Evolutionary conservation across 2,797 vertebrate species (phyloP), one percentile per base, ranked within the genome.

Genomic region (Dipus sagitta): DNA sequence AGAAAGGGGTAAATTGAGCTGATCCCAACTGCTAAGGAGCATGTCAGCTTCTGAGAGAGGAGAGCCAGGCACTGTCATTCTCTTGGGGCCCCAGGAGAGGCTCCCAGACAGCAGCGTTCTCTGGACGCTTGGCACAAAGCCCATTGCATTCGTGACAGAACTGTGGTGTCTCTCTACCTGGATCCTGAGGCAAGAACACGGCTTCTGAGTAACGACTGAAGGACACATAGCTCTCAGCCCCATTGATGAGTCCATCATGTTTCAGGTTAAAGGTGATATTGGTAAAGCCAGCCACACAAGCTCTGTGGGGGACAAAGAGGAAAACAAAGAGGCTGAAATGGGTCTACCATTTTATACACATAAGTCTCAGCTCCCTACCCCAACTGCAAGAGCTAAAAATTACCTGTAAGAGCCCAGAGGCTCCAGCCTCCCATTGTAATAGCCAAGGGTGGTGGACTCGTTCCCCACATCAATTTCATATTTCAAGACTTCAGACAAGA

Each of bases 251-350:
- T 0, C 30, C 0, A 0, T 1, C 2, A 0, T 0, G 3, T 0
- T n/a, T 68, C 67, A 71, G 62, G 52, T 14, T 95, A 88, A 98
- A 98, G 68, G 30, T 94, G 76, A 98, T 98, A 0, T 93, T 97
- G 96, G 98, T 98, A 95, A 98, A 98, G 95, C 98, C 98, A 7
- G 98, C 98, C 95, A 98, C 96, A 62, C 96, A 97, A 5, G 97
- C 98, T 95, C 98, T 98, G 95, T n/a, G 42, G 24, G 80, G 6
- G 83, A 93, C 83, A 64, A 77, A 83, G 14, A 21, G 67, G 42
- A 26, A 86, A 13, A 78, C 32, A 30, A 82, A 26, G 26, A 1
- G 2, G 20, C 71, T 93, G 75, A 86, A 70, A 38, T 0, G 0
- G 0, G 14, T 23, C 80, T 62, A 18, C 47, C 0, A 0, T 24